Evolutionary conservation across 2,888 invertebrate genomes (phyloP).

Genomic region (Thymelicus sylvestris): DNA sequence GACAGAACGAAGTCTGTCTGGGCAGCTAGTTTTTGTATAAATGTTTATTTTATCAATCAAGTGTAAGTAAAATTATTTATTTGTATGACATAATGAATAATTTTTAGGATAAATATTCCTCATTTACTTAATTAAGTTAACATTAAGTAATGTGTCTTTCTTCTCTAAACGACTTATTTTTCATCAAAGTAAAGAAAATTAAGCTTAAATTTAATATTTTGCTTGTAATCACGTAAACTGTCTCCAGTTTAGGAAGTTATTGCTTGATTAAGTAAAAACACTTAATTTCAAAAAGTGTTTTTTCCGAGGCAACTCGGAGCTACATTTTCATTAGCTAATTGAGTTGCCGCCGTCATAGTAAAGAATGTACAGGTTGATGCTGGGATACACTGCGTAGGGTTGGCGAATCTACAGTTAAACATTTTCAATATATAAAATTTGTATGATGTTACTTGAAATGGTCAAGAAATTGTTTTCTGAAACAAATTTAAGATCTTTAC

Average conservation of each 20-base stretch:
- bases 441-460: too few relatives aligned
- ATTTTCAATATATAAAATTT: too few relatives aligned
- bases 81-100: too few relatives aligned
- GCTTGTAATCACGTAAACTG: constrained; percentile 27
- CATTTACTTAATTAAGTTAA: too few relatives aligned
- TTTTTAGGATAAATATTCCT: too few relatives aligned
- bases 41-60: too few relatives aligned
- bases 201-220: constrained; percentile 23
- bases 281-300: constrained; percentile 40
- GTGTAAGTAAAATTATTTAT: too few relatives aligned
- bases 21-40: too few relatives aligned
- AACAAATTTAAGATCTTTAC: too few relatives aligned
- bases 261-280: constrained; percentile 36
- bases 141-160: too few relatives aligned
- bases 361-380: constrained; percentile 56
- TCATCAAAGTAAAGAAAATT: constrained; percentile 1
- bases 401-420: background rate
- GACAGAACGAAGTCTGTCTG: too few relatives aligned
- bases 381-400: constrained; percentile 22
- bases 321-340: constrained; percentile 81
- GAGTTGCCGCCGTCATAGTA: constrained; percentile 64
- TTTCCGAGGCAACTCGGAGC: constrained; percentile 44
- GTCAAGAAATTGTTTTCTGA: too few relatives aligned
- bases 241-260: constrained; percentile 31
- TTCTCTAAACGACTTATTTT: background rate